phyloP scores from a whole-genome alignment of 2,113 vertebrate genomes.

The Myotis yumanensis region DNA sequence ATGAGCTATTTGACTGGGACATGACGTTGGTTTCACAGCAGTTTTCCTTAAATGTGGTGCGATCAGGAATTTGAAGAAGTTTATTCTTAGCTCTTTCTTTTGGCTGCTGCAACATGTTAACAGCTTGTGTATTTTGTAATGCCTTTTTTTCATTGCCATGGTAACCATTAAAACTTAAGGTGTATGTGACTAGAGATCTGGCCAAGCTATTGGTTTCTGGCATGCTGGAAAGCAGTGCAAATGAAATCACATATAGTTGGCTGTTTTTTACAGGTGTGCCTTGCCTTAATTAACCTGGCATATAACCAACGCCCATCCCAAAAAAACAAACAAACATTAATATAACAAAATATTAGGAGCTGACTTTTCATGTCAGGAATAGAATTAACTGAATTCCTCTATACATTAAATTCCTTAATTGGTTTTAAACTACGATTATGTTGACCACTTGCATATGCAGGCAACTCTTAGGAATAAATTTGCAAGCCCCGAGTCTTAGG shows the following conservation, averaged over 20 bases:
- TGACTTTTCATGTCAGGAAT: not conserved
- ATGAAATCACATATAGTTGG: slow-evolving; percentile 43
- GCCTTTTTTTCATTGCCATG: slow-evolving; percentile 84
- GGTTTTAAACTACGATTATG: slow-evolving; percentile 16
- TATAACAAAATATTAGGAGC: slow-evolving; percentile 17
- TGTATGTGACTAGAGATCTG: slow-evolving; percentile 73
- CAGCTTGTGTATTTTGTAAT: slow-evolving; percentile 88
- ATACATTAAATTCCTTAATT: not conserved
- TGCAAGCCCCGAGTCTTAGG: not conserved
- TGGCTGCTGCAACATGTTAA: slow-evolving; percentile 84
- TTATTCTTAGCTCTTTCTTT: slow-evolving; percentile 85
- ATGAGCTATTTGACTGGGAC: slow-evolving; percentile 67
- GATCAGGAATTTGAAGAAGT: slow-evolving; percentile 82
- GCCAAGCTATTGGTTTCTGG: slow-evolving; percentile 76
- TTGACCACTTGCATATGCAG: not conserved
- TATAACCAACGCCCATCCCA: not conserved
- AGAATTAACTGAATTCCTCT: not conserved
- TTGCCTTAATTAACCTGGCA: not conserved
- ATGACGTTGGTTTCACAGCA: slow-evolving; percentile 65
- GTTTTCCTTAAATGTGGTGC: slow-evolving; percentile 67
- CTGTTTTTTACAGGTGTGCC: not conserved
- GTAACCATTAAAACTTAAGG: slow-evolving; percentile 86
- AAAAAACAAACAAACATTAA: not conserved
- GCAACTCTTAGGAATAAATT: not conserved
- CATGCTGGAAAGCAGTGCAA: slow-evolving; percentile 39